Evolutionary conservation across 2,888 invertebrate species (phyloP), one percentile per base, ranked within the genome.

Genomic region (Diplolepis rosae): DNA sequence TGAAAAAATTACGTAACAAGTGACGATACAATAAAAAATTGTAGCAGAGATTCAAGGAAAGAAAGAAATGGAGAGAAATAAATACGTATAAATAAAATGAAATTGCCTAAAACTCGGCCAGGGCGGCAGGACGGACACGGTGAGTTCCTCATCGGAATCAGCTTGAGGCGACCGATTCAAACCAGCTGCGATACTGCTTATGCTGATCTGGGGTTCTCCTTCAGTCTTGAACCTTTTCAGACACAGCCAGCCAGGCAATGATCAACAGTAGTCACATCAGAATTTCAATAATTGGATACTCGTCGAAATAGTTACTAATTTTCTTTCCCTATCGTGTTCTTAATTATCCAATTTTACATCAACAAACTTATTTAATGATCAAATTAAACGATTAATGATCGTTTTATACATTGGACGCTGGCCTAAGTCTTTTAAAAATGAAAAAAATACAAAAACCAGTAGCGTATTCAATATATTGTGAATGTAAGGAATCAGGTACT

Each of bases 31-130:
- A 80, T 80, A 83, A 76, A 80, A 76, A 71, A 75, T 71, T 68
- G 70, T 76, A 76, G 77, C 73, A 80, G 54, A 82, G 76, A 82
- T 81, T 79, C 77, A 76, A 77, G 82, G 83, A 84, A 85, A 84
- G 77, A 78, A 79, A 82, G 82, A 82, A 79, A 80, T 80, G 79
- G 75, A 86, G 83, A 86, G 81, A 86, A 88, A 85, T 87, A 85
- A 88, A 87, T 88, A 88, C 83, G 85, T 88, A 88, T 87, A 76
- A 52, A 69, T n/a, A 72, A 88, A 88, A 88, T 87, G 87, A 89
- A 89, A 88, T 89, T 89, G 88, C 88, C 88, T 89, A 89, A 88
- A 89, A 86, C 87, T 89, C 79, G 88, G 88, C 88, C 88, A 89
- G 76, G 88, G 89, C 77, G 89, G 89, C 81, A 89, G 88, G 82